Base-by-base conservation (phyloP, 2,888 invertebrate genomes). In the Creontiades dilutus region DNA sequence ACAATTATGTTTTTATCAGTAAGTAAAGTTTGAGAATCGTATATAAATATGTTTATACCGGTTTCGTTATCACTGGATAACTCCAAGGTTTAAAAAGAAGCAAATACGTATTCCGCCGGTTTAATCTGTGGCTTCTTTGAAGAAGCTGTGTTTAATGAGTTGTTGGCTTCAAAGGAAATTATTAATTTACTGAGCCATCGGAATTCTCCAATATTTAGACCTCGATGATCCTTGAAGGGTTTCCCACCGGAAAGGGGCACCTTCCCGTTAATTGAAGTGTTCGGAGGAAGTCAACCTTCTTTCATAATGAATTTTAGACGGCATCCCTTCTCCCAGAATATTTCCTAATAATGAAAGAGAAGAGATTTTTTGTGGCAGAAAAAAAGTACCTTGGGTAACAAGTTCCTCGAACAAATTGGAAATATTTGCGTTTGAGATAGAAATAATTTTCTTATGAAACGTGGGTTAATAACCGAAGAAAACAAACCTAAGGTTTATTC, bases 151-250 rank as follows among this genome's bases (percentile, higher is more conserved):
- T 57, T 57, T 16, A 57, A 57, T 57, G 57, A 57, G 57, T 57
- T 57, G 52, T 52, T 52, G 14, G n/a, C n/a, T 57, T 14, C 14
- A 57, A 57, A n/a, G 57, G 57, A 57, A 57, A 57, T 57, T 57
- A 57, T 57, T 57, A 57, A 57, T 57, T 57, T 57, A 57, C 57
- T 57, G n/a, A 57, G 57, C 57, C 16, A 57, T 7, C n/a, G n/a
- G 57, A 57, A 57, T 57, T 57, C 52, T 52, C 16, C 57, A 57
- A 57, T 57, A 57, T 57, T 57, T 57, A 57, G 57, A 57, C 57
- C 57, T n/a, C 57, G 57, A 57, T 57, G 57, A 57, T 57, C 57
- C 57, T 57, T 57, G n/a, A 7, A 52, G n/a, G 57, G 57, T 16
- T n/a, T 57, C 19, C 57, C 57, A 16, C 16, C 14, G n/a, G 57